A percentile compares a stretch with the other conserved stretches of the same genome.
These are phyloP conservation scores for Idaea aversata DNA, from an alignment of 2,888 invertebrate species.

Conservation along the genomic window DNA sequence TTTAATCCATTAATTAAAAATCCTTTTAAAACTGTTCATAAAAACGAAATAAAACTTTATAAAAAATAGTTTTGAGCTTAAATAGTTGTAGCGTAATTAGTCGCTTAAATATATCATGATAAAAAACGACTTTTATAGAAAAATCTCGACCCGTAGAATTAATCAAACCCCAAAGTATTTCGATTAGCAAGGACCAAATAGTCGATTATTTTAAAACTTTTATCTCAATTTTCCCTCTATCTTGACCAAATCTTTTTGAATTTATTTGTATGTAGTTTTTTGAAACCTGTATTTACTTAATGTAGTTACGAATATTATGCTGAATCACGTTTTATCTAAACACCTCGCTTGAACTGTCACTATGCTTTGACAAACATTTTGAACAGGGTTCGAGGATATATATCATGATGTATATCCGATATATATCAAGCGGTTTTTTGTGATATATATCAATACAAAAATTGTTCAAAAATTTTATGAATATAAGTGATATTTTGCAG, in stretches of 20 bases:
- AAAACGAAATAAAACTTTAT: constrained; percentile 26
- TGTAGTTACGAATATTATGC: constrained; percentile 42
- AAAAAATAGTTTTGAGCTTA: constrained; percentile 38
- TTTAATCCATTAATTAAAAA: constrained; percentile 7
- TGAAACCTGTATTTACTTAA: constrained; percentile 56
- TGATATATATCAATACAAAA: no score
- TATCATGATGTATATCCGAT: no score
- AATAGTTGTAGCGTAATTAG: constrained; percentile 39
- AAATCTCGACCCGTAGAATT: constrained; percentile 39
- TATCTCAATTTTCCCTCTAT: constrained; percentile 47
- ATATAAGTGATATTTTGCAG: no score
- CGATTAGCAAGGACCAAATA: constrained; percentile 63
- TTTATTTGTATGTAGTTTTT: constrained; percentile 59
- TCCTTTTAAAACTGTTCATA: constrained; percentile 16
- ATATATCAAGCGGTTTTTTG: no score
- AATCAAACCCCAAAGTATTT: constrained; percentile 39
- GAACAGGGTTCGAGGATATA: no score
- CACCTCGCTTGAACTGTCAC: constrained; percentile 34
- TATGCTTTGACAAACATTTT: constrained; percentile 21
- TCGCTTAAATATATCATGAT: constrained; percentile 38
- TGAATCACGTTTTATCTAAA: constrained; percentile 44
- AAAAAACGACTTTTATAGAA: constrained; percentile 40
- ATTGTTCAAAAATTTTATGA: no score
- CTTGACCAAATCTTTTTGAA: constrained; percentile 62
- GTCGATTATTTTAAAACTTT: constrained; percentile 40